Percentiles rank a stretch among this genome's conserved stretches.
Evolutionary conservation across 2,113 vertebrate genomes (phyloP).

Genomic region (Dasyornis broadbenti): DNA sequence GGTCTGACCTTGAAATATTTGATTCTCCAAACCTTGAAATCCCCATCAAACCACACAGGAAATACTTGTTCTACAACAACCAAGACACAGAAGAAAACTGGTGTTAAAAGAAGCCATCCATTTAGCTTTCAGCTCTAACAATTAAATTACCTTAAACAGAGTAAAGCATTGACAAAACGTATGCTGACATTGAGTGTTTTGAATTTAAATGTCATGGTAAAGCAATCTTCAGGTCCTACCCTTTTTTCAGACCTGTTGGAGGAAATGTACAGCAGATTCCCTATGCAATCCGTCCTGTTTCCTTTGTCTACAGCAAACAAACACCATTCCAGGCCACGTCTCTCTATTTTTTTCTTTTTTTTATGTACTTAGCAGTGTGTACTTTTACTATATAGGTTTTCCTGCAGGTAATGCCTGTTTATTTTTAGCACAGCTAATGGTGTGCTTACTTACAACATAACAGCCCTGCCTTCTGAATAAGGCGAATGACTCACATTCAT

Average conservation of each 20-base stretch:
- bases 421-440: conserved; percentile 70
- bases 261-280: not conserved
- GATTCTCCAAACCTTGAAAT: conserved; percentile 7
- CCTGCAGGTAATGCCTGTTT: conserved; percentile 59
- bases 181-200: not conserved
- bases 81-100: not conserved
- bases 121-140: not conserved
- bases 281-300: not conserved
- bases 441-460: conserved; percentile 57
- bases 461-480: conserved; percentile 62
- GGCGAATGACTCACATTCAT: conserved; percentile 68
- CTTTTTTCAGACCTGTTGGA: not conserved
- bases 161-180: not conserved
- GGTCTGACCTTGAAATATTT: conserved; percentile 37
- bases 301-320: not conserved
- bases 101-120: not conserved
- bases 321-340: not conserved
- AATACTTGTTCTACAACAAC: not conserved
- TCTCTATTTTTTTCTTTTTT: not conserved
- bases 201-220: not conserved
- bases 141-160: not conserved
- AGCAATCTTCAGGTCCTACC: not conserved
- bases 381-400: conserved; percentile 50
- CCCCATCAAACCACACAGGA: conserved; percentile 5
- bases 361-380: not conserved